A percentile compares a stretch with the other conserved stretches of the same genome.
Conservation (phyloP, 1,140 invertebrate species). For the Dreissena polymorpha region DNA sequence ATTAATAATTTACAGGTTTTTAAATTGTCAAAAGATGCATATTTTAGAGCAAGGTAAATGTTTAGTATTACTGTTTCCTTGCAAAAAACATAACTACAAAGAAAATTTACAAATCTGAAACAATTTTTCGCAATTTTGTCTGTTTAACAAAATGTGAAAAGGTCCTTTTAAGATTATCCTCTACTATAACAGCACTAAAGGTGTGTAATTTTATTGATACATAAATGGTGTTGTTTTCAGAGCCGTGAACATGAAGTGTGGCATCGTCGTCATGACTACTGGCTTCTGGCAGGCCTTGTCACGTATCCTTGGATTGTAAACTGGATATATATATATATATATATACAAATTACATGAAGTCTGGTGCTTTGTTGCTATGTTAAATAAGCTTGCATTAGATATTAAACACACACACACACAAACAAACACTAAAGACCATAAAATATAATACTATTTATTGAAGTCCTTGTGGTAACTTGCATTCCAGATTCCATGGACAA, state of each 20-base stretch:
- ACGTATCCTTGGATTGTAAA: slow-evolving; percentile 86
- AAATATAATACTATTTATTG: too few relatives aligned
- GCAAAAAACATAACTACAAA: not conserved
- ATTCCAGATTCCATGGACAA: too few relatives aligned
- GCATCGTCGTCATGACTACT: slow-evolving; percentile 95
- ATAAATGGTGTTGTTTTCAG: slow-evolving; percentile 83
- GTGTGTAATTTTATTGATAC: not conserved
- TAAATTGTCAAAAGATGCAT: too few relatives aligned
- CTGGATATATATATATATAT: too few relatives aligned
- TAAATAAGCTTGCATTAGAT: too few relatives aligned
- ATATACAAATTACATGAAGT: too few relatives aligned
- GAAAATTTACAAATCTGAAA: too few relatives aligned
- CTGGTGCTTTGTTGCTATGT: too few relatives aligned
- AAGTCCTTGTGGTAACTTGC: too few relatives aligned
- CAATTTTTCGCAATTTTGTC: not conserved
- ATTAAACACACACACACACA: too few relatives aligned
- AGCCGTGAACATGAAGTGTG: slow-evolving; percentile 87
- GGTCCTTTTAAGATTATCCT: not conserved
- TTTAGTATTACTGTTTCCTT: not conserved
- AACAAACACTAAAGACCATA: too few relatives aligned
- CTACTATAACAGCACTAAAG: not conserved
- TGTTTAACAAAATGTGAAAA: not conserved
- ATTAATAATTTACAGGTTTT: too few relatives aligned
- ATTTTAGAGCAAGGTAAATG: not conserved
- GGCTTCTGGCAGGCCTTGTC: slow-evolving; percentile 98